Base-by-base conservation (phyloP, 2,113 vertebrate genomes). In the Cyanocitta stelleri region DNA sequence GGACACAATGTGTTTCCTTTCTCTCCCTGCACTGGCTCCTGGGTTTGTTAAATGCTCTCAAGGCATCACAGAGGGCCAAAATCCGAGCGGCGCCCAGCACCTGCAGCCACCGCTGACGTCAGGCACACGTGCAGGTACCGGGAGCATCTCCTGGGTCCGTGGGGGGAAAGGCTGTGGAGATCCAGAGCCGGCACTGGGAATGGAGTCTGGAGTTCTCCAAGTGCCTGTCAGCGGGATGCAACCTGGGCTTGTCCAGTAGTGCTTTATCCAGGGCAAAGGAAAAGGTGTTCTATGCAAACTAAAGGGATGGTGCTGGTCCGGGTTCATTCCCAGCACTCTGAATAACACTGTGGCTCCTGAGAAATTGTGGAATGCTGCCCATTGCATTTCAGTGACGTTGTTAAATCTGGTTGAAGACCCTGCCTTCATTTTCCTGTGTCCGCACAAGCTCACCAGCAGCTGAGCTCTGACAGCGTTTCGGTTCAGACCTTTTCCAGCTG, bases 1-100 rank as follows among this genome's bases (percentile, higher is more conserved):
- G 94, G 96, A 88, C 91, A 94, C 93, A 97, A 54, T 56, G 46
- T 69, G 97, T 96, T 98, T 97, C 97, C 97, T 97, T 94, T 96
- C 95, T 75, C 95, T 73, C 73, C 14, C 91, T 43, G 95, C 72
- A 39, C n/a, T 79, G 55, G 19, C 93, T 48, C 73, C 89, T 59
- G 83, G 74, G 79, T 84, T 75, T 90, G 90, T 95, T 69, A 27
- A 90, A 82, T 7, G 1, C 86, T 92, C 95, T 75, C 90, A 2
- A 61, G 55, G 78, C 85, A 73, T 46, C 52, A 2, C 62, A 6
- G 0, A 61, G 76, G 78, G 90, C 95, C 95, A 87, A 89, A 61
- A 23, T 3, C 30, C 1, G 23, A 37, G 81, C 22, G 35, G 87
- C n/a, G 7, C 87, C 81, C 63, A 1, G 92, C 96, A 96, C 92